Conservation (phyloP, 2,113 vertebrate genomes). For the Pelvicachromis taeniatus region DNA sequence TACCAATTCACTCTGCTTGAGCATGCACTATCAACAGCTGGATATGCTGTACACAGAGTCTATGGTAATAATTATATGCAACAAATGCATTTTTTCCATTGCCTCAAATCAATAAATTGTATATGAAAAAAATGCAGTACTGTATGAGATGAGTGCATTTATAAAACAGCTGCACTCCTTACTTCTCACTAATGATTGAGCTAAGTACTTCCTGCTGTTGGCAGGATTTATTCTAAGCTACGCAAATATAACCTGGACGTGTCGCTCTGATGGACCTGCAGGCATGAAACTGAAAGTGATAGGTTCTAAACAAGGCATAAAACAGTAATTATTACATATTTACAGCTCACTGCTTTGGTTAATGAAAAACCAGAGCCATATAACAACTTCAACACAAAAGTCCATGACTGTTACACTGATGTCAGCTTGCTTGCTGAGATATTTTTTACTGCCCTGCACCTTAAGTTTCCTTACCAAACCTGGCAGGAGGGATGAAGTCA, state of each 20-base stretch:
- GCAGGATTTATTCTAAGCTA: neutral
- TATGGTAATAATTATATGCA: neutral
- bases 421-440: neutral
- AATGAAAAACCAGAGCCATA: neutral
- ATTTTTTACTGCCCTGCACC: neutral
- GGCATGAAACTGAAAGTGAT: neutral
- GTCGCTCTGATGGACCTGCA: neutral
- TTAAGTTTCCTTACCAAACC: slow-evolving; percentile 7
- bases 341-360: neutral
- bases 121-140: neutral
- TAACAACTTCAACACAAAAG: neutral
- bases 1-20: neutral
- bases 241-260: neutral
- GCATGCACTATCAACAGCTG: neutral
- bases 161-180: neutral
- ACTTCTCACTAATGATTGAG: neutral
- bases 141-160: neutral
- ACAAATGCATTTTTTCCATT: neutral
- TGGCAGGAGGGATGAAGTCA: slow-evolving; percentile 26
- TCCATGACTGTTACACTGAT: neutral
- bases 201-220: neutral
- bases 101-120: neutral
- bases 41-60: neutral
- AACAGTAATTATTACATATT: neutral
- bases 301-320: neutral